A percentile compares a stretch with the other conserved stretches of the same genome.
Conservation (phyloP, 1,140 invertebrate species). For the Diorhabda carinulata region DNA sequence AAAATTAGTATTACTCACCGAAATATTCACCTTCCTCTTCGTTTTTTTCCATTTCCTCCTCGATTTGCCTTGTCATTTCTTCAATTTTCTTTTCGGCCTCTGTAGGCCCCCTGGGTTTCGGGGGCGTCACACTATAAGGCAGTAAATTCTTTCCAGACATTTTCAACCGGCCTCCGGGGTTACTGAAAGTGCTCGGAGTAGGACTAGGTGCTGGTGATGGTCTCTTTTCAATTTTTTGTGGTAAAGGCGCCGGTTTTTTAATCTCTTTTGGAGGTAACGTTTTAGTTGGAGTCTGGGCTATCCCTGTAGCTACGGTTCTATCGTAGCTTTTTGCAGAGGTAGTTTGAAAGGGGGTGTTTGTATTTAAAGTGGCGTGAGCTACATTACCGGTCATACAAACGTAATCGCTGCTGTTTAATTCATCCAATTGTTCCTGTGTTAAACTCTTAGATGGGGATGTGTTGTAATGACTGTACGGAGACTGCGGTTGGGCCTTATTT, state of each 20-base stretch:
- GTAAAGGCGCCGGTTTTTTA: conserved; percentile 23
- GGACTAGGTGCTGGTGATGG: conserved; percentile 47
- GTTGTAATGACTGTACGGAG: conserved; percentile 26
- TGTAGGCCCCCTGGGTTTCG: conserved; percentile 76
- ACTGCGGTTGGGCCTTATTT: conserved; percentile 20
- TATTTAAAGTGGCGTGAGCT: conserved; percentile 39
- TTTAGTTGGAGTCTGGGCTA: conserved; percentile 43
- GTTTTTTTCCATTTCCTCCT: conserved; percentile 92
- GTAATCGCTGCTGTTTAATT: conserved; percentile 65
- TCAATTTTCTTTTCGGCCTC: conserved; percentile 90
- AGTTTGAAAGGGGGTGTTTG: conserved; percentile 45
- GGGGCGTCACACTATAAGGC: conserved; percentile 84
- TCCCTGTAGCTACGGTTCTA: conserved; percentile 41
- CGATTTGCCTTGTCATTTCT: conserved; percentile 81
- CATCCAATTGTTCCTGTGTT: conserved; percentile 50
- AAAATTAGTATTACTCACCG: conserved; percentile 58
- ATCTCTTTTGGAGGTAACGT: conserved; percentile 31
- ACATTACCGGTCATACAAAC: conserved; percentile 65
- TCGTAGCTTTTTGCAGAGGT: conserved; percentile 45
- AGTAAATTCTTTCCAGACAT: conserved; percentile 69
- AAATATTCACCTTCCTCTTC: conserved; percentile 95
- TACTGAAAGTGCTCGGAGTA: conserved; percentile 51
- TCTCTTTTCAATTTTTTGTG: conserved; percentile 31
- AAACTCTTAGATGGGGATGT: conserved; percentile 30
- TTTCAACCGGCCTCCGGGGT: conserved; percentile 42